Conservation (phyloP, 2,113 vertebrate genomes). For the Rhipidura dahli region DNA sequence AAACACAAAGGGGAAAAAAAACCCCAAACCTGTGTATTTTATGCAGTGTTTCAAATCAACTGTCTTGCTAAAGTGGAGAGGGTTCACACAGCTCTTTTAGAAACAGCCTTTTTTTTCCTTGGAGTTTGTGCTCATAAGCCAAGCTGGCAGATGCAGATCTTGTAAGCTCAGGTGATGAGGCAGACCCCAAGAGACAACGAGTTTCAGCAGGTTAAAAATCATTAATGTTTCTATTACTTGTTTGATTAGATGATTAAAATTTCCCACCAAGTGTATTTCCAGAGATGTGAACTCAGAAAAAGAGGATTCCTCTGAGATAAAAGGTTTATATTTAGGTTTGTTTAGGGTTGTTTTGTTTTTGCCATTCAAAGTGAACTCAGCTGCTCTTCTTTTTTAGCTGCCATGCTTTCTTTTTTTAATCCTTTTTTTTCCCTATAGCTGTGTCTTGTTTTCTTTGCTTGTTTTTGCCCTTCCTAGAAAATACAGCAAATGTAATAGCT, state of each 20-base stretch:
- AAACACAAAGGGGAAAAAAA: not conserved
- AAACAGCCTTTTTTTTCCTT: not conserved
- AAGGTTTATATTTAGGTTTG: not conserved
- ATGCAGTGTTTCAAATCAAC: not conserved
- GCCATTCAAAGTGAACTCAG: not conserved
- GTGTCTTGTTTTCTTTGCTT: not conserved
- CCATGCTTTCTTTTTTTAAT: not conserved
- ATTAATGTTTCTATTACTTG: constrained; percentile 43
- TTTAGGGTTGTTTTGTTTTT: not conserved
- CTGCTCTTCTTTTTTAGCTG: not conserved
- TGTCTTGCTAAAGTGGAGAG: not conserved
- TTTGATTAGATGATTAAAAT: constrained; percentile 49
- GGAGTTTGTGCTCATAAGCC: not conserved
- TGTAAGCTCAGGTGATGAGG: constrained; percentile 18
- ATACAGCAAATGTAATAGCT: not conserved
- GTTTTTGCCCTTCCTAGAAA: not conserved
- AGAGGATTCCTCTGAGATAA: not conserved
- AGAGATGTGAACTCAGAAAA: not conserved
- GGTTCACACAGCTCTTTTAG: not conserved
- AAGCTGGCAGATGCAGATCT: constrained; percentile 35
- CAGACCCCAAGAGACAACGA: not conserved
- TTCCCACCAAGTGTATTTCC: not conserved
- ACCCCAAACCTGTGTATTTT: fast-evolving
- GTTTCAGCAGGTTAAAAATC: constrained; percentile 32
- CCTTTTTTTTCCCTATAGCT: not conserved